These are phyloP conservation scores for Volucella zonaria DNA, from an alignment of 2,888 invertebrate genomes.

Conservation along the genomic window DNA sequence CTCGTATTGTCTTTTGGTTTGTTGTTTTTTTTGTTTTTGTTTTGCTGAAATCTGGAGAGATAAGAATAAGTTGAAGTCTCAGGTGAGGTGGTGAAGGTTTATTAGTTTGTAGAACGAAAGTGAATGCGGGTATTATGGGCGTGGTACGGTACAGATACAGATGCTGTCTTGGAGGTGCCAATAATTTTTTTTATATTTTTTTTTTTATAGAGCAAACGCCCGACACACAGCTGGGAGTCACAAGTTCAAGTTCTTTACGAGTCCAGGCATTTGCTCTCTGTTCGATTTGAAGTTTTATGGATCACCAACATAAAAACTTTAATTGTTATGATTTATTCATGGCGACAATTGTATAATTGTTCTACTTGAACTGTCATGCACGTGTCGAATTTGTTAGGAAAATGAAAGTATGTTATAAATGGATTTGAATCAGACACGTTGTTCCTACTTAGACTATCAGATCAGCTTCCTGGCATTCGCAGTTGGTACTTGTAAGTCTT, in stretches of 20 bases:
- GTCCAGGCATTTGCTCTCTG: neutral
- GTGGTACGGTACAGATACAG: constrained; percentile 3
- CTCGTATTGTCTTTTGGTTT: no score
- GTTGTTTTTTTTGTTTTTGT: neutral
- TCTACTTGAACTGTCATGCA: neutral
- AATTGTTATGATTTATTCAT: constrained; percentile 22
- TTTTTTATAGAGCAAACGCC: neutral
- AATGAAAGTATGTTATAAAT: neutral
- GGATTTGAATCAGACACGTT: no score
- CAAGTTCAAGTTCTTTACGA: constrained; percentile 34
- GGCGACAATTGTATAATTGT: neutral
- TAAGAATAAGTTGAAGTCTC: constrained; percentile 20
- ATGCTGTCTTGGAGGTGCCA: constrained; percentile 11
- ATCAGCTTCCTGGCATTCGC: no score
- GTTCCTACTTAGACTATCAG: no score
- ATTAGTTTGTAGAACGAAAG: constrained; percentile 38
- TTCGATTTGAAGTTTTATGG: neutral
- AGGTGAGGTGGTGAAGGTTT: constrained; percentile 30
- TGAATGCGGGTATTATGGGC: constrained; percentile 33
- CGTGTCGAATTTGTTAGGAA: constrained; percentile 1
- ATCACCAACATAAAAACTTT: neutral
- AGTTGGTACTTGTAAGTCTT: no score
- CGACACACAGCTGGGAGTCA: constrained; percentile 6
- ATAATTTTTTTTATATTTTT: constrained; percentile 18
- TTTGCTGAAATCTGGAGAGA: constrained; percentile 20